Evolutionary conservation across 1,140 invertebrate genomes (phyloP), one percentile per base, ranked within the genome.

Genomic region (Sweltsa coloradensis): DNA sequence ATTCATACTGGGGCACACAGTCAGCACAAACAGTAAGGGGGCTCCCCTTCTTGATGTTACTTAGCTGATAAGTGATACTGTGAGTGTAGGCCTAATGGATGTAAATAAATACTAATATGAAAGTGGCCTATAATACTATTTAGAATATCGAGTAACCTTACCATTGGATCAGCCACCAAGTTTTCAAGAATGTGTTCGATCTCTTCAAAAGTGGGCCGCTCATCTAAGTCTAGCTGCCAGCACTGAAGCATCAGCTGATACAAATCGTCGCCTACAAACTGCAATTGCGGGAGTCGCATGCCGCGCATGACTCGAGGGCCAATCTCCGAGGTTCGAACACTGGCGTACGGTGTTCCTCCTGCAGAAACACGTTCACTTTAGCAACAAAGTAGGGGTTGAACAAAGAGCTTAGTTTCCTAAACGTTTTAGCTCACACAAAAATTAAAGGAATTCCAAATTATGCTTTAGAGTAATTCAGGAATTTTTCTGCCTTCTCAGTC

Each of bases 191-290:
- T 40, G n/a, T 36, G 24, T 6, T 14, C 61, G 34, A 83, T 66
- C 57, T 78, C 74, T 27, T 68, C 60, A 57, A 83, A 83, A 18
- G 70, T 66, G 9, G 85, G 86, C 53, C 87, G 69, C 55, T 91
- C 86, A 53, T 84, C 80, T 5, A 76, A 72, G 61, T 89, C 83
- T n/a, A 78, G 58, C 57, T 85, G 81, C 87, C 87, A 92, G 57
- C 87, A 90, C 51, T 86, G 81, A 4, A 82, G 65, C 67, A 89
- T 83, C 34, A 89, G 64, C 62, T 89, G 85, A 60, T 89, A 89
- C 19, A 89, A 63, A 49, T 85, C 79, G 59, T 86, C 81, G 31
- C 74, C 76, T 24, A 84, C 73, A 56, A 81, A 81, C 21, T 73
- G 69, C 0, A 85, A 68, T 56, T 88, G 85, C 3, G 75, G 71